Evolutionary conservation across 2,797 vertebrate species (phyloP).

Genomic region (Vespertilio murinus): DNA sequence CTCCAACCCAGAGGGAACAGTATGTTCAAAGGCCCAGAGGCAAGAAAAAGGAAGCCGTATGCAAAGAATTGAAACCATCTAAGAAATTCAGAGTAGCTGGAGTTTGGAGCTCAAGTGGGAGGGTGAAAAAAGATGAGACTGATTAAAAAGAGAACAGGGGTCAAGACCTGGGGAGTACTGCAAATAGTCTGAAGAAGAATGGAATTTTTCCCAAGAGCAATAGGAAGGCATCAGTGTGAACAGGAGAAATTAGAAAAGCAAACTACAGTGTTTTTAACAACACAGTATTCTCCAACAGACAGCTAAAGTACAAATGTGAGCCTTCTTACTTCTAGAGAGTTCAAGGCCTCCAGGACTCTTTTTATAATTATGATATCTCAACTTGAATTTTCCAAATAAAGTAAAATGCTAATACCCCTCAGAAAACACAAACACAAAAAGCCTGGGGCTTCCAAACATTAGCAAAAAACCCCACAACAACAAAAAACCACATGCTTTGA

Average conservation of each 20-base stretch:
- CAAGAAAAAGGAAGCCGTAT: constrained; percentile 13
- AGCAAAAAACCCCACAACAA: background rate
- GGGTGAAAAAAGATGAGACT: background rate
- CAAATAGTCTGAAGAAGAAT: constrained; percentile 12
- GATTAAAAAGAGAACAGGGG: background rate
- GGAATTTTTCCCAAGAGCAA: constrained; percentile 33
- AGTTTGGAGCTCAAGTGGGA: background rate
- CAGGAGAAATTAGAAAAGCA: constrained; percentile 17
- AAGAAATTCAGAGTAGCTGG: constrained; percentile 38
- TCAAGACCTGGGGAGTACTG: background rate
- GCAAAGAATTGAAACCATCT: constrained; percentile 27
- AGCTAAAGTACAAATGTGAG: constrained; percentile 21
- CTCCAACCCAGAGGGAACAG: background rate
- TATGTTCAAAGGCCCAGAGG: constrained; percentile 25
- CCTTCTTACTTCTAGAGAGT: constrained; percentile 21
- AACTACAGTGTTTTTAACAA: constrained; percentile 47
- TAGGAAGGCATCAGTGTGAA: background rate
- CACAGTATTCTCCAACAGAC: background rate
- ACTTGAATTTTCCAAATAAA: constrained; percentile 50
- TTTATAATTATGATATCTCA: background rate
- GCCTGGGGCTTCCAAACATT: background rate
- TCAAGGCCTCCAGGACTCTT: background rate
- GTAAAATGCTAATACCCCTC: background rate
- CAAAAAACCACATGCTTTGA: background rate
- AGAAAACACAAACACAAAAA: constrained; percentile 15